Evolutionary conservation across 2,797 vertebrate genomes (phyloP), one percentile per base, ranked within the genome.

Genomic region (Mormyrus proboscirostris): DNA sequence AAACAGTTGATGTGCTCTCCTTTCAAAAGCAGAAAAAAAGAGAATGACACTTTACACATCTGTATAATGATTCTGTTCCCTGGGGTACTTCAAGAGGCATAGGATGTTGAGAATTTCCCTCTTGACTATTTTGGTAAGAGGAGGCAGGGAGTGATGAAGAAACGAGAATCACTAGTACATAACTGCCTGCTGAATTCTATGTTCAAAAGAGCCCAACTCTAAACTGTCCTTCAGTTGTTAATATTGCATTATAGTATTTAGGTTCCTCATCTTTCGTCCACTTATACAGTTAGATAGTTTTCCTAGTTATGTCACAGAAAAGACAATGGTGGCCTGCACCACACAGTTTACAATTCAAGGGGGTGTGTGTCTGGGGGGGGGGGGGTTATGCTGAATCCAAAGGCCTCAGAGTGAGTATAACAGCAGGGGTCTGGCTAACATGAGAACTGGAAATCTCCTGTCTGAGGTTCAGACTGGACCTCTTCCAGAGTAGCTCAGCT

Each of bases 11-110:
- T 57, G 25, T 16, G 51, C 51, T 57, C 51, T 2, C 29, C 22
- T 59, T 57, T 57, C 33, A 19, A 41, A 55, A 33, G 84, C 3
- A 86, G 49, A 29, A 55, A 53, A 51, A n/a, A 25, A 38, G n/a
- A 47, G 4, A 55, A 57, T 53, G 29, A 53, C 22, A n/a, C 53
- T 57, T 86, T 19, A 53, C 85, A 87, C 85, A 87, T 85, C 22
- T 85, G 50, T 85, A n/a, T 85, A 53, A 85, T 85, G 49, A 85
- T 57, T 86, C 51, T 19, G 25, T 41, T 57, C 85, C 85, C 16
- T 50, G 14, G 51, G 85, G 85, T 38, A 9, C 12, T 86, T 79
- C 16, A 57, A 33, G 14, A 57, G 85, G 25, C 29, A 16, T 25
- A 14, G 53, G 85, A 29, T 59, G 50, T 22, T 87, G 22, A 38